Evolutionary conservation across 2,797 vertebrate genomes (phyloP).

Genomic region (Xenentodon cancila): DNA sequence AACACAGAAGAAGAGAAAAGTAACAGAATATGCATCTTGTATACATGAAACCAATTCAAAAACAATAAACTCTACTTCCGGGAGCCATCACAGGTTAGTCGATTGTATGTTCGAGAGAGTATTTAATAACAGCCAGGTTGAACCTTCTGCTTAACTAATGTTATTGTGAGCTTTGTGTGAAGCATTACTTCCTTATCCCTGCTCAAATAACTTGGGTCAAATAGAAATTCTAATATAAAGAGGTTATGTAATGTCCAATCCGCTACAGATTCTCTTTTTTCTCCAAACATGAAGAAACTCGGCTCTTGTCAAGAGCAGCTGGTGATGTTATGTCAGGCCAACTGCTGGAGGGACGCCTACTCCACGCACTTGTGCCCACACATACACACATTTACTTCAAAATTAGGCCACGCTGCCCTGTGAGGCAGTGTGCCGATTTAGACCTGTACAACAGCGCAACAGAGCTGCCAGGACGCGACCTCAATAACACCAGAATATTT

Average conservation of each 20-base stretch:
- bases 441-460: conserved; percentile 44
- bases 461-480: conserved; percentile 49
- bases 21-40: conserved; percentile 19
- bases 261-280: conserved; percentile 50
- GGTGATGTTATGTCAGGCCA: conserved; percentile 72
- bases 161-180: conserved; percentile 55
- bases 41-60: conserved; percentile 26
- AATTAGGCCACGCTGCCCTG: conserved; percentile 72
- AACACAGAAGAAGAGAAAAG: conserved; percentile 5
- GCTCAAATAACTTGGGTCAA: conserved; percentile 54
- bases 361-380: conserved; percentile 60
- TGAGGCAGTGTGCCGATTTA: conserved; percentile 68
- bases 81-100: conserved; percentile 2
- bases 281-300: conserved; percentile 59
- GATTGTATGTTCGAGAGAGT: conserved; percentile 34
- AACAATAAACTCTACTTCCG: conserved; percentile 16
- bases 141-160: conserved; percentile 38
- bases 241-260: conserved; percentile 71
- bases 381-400: conserved; percentile 61
- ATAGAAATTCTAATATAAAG: conserved; percentile 50
- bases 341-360: conserved; percentile 70
- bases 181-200: conserved; percentile 57
- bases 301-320: conserved; percentile 73
- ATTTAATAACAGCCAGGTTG: conserved; percentile 38
- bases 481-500: conserved; percentile 49